phyloP scores from a whole-genome alignment of 1,140 invertebrate species.

The Drosophila punjabiensis region DNA sequence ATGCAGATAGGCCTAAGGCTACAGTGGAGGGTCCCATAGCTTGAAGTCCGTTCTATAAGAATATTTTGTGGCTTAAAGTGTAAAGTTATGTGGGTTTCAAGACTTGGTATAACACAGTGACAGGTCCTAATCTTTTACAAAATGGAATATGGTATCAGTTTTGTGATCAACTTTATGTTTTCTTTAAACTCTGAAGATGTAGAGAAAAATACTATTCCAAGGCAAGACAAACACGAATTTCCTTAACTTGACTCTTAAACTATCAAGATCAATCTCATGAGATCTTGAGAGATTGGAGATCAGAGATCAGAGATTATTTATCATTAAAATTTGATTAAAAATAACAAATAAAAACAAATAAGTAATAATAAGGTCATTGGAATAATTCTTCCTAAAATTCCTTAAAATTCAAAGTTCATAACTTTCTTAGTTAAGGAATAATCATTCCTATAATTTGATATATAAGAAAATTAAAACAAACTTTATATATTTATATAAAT shows the following conservation, averaged over 20 bases:
- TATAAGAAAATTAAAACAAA: not conserved
- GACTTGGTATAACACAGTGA: not conserved
- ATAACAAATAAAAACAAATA: not conserved
- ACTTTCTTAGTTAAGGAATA: too few relatives aligned
- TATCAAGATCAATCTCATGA: not conserved
- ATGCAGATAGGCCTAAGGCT: constrained; percentile 15
- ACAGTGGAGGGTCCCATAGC: constrained; percentile 5
- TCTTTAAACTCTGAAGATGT: not conserved
- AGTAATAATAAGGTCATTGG: not conserved
- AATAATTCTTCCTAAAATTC: not conserved
- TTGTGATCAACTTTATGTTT: not conserved
- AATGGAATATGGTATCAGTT: not conserved
- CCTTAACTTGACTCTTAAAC: not conserved
- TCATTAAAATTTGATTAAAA: not conserved
- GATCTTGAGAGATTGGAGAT: not conserved
- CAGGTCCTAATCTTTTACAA: too few relatives aligned
- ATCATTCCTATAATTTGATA: not conserved
- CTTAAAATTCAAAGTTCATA: not conserved
- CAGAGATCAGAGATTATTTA: not conserved
- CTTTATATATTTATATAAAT: not conserved
- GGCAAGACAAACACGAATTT: not conserved
- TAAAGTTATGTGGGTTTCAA: too few relatives aligned
- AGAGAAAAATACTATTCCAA: too few relatives aligned
- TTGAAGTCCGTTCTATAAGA: not conserved
- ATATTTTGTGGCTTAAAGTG: not conserved